Evolutionary conservation across 2,797 vertebrate genomes (phyloP), one percentile per base, ranked within the genome.

Genomic region (Gadopsis marmoratus): DNA sequence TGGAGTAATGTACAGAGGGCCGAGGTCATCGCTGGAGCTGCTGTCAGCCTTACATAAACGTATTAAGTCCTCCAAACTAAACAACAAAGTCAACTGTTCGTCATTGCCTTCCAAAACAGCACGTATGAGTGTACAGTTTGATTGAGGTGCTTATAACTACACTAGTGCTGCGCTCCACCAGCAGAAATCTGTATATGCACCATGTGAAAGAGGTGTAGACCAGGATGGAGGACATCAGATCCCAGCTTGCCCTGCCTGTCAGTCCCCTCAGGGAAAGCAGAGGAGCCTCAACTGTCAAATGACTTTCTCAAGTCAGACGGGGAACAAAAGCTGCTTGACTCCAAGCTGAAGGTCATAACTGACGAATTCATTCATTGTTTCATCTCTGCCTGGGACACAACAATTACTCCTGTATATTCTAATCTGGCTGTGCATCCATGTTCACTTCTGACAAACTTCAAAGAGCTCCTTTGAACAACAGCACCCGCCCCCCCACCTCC

Each of bases 401-500:
- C 83, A 88, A 82, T 89, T 84, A 87, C 71, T 79, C 48, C 55
- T 72, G 82, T 84, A 84, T 90, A 84, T 83, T 88, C 41, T 87
- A 84, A 88, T 92, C 86, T 87, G 1, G 17, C 75, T 47, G 21
- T 84, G 86, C 85, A 86, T 90, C 86, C 80, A 56, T 87, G 79
- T 81, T 69, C 78, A 83, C 83, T 79, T 83, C 72, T 45, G 53
- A 56, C 62, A 71, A 72, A 82, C 86, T 88, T 94, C 90, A 92
- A 90, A 92, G 89, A n/a, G 45, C 56, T 87, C 81, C 82, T 89
- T 87, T 92, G 90, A 90, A 91, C 87, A 83, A 84, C 80, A 83
- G 58, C 6, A 47, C 9, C 14, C 35, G 0, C 62, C 48, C 53
- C 50, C 56, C 61, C 79, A 79, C 81, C 84, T 74, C 90, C 87